These are phyloP conservation scores for Dynastes grantii DNA, from an alignment of 2,888 invertebrate species.

Conservation along the genomic window DNA sequence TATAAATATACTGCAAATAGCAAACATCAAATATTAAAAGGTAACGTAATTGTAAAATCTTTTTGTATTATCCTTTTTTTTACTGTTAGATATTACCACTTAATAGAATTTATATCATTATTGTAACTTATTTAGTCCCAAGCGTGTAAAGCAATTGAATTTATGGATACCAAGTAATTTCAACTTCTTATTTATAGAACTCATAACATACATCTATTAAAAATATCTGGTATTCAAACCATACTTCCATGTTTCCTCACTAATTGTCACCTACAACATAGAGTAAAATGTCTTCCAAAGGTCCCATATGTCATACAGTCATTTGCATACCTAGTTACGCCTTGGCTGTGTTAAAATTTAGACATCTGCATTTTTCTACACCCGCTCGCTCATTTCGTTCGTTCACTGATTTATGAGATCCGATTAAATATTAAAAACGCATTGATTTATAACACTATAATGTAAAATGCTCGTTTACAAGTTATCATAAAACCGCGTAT, in stretches of 20 bases:
- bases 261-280: background rate
- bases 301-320: background rate
- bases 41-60: too few species aligned
- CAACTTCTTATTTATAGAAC: too few species aligned
- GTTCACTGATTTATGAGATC: conserved; percentile 36
- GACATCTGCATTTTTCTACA: conserved; percentile 16
- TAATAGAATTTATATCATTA: too few species aligned
- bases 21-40: too few species aligned
- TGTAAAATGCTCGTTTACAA: conserved; percentile 47
- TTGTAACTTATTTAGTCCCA: too few species aligned
- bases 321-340: conserved; percentile 39
- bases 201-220: too few species aligned
- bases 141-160: too few species aligned
- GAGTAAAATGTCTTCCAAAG: background rate
- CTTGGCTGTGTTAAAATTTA: conserved; percentile 25
- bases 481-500: conserved; percentile 37
- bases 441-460: conserved; percentile 46
- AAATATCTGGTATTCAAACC: background rate
- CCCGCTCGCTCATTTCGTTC: background rate
- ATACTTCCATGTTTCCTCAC: background rate
- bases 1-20: too few species aligned
- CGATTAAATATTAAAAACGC: conserved; percentile 45
- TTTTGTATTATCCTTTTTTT: too few species aligned
- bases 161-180: too few species aligned
- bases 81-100: too few species aligned